Evolutionary conservation across 2,888 invertebrate species (phyloP).

Genomic region (Trichogramma evanescens): DNA sequence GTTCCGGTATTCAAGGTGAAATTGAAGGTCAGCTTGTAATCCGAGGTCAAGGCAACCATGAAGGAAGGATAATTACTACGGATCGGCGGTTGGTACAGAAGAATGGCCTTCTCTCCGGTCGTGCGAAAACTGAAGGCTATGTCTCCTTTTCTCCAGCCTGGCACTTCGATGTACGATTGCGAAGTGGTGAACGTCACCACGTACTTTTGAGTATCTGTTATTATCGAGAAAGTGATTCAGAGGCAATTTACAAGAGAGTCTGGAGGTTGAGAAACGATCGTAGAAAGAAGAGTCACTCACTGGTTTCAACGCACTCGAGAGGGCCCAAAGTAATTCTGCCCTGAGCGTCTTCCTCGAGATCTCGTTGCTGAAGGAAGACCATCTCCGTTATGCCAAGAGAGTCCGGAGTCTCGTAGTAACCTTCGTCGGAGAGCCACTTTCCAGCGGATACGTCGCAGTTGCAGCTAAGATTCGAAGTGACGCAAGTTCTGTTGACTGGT

Average conservation of each 20-base stretch:
- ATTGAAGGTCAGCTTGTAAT: constrained; percentile 82
- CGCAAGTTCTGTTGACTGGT: constrained; percentile 69
- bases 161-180: constrained; percentile 86
- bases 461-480: constrained; percentile 74
- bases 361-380: constrained; percentile 81
- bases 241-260: not conserved
- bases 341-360: constrained; percentile 73
- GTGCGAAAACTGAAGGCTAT: constrained; percentile 89
- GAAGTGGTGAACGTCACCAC: constrained; percentile 91
- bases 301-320: constrained; percentile 88
- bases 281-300: constrained; percentile 52
- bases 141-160: constrained; percentile 88
- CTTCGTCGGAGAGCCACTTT: constrained; percentile 85
- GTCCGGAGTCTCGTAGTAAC: constrained; percentile 69
- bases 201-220: constrained; percentile 77
- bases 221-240: not conserved
- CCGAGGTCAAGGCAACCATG: constrained; percentile 79
- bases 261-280: not conserved
- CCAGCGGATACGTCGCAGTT: constrained; percentile 85
- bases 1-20: constrained; percentile 81
- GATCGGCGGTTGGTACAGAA: constrained; percentile 85
- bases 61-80: constrained; percentile 84
- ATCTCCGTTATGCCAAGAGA: constrained; percentile 86
- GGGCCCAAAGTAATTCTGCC: constrained; percentile 85
- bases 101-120: constrained; percentile 80